Conservation (phyloP, 1,140 invertebrate species). For the Pseudachorutes palmiensis region DNA sequence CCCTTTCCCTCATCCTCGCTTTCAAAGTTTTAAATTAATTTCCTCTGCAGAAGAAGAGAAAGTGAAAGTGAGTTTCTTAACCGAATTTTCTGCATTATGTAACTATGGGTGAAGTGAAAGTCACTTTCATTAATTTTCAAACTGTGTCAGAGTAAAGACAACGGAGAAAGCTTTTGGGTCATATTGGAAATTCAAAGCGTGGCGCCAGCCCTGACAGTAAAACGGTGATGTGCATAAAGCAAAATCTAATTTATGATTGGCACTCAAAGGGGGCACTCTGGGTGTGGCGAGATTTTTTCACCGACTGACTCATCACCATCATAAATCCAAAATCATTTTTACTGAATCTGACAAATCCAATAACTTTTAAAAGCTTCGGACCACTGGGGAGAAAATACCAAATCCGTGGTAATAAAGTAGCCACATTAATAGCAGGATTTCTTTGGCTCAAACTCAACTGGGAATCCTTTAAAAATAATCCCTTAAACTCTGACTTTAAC, state of each 20-base stretch:
- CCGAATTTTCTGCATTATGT: background rate
- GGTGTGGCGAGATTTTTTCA: background rate
- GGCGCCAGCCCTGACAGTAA: no score
- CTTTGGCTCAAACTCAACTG: background rate
- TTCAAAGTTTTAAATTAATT: background rate
- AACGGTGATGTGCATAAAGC: background rate
- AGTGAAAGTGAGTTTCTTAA: no score
- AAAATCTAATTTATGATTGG: constrained; percentile 6
- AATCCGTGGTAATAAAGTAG: background rate
- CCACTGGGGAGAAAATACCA: background rate
- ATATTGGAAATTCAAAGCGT: background rate
- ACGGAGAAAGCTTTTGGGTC: background rate
- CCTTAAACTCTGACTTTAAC: no score
- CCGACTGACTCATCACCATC: background rate
- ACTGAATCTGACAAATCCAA: background rate
- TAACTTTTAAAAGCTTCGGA: constrained; percentile 11
- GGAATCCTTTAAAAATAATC: no score
- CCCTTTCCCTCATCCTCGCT: no score
- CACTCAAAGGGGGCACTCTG: background rate
- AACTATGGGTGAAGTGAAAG: background rate
- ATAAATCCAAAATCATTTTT: background rate
- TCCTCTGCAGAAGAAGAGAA: no score
- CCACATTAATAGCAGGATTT: background rate
- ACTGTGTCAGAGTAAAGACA: background rate
- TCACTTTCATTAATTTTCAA: constrained; percentile 5